Evolutionary conservation across 2,888 invertebrate genomes (phyloP).

Genomic region (Carpatolechia fugitivella): DNA sequence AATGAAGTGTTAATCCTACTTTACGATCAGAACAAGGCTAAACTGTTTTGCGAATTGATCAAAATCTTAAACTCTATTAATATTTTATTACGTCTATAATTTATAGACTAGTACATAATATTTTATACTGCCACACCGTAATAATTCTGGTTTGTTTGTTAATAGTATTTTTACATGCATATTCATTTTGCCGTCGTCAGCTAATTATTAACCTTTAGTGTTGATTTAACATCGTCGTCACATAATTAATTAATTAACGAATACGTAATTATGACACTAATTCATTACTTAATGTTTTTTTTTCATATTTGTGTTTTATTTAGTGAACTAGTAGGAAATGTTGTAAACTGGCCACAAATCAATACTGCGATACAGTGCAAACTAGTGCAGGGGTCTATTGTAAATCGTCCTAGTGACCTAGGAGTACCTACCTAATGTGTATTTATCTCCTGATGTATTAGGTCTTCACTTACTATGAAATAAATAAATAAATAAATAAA

Average conservation of each 20-base stretch:
- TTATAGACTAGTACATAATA: conserved; percentile 50
- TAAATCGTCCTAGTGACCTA: too few species aligned
- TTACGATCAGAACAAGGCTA: conserved; percentile 45
- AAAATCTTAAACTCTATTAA: conserved; percentile 41
- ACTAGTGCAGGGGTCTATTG: too few species aligned
- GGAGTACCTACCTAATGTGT: too few species aligned
- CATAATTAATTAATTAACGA: conserved; percentile 70
- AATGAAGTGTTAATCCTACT: conserved; percentile 31
- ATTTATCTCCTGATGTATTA: too few species aligned
- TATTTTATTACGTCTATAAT: conserved; percentile 54
- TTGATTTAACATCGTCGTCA: conserved; percentile 65
- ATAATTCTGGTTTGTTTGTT: conserved; percentile 40
- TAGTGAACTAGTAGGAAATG: conserved; percentile 50
- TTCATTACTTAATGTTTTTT: conserved; percentile 55
- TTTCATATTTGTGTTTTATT: conserved; percentile 57
- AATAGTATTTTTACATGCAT: conserved; percentile 38
- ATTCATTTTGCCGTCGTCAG: conserved; percentile 61
- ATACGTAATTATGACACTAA: conserved; percentile 59
- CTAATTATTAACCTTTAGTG: conserved; percentile 61
- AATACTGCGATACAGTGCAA: too few species aligned
- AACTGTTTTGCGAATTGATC: conserved; percentile 39
- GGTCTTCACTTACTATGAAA: too few species aligned
- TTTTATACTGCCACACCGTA: conserved; percentile 47
- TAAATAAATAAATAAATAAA: too few species aligned
- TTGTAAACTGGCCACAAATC: conserved; percentile 45